Evolutionary conservation across 1,140 invertebrate species (phyloP), one percentile per base, ranked within the genome.

Genomic region (Hyphantria cunea): DNA sequence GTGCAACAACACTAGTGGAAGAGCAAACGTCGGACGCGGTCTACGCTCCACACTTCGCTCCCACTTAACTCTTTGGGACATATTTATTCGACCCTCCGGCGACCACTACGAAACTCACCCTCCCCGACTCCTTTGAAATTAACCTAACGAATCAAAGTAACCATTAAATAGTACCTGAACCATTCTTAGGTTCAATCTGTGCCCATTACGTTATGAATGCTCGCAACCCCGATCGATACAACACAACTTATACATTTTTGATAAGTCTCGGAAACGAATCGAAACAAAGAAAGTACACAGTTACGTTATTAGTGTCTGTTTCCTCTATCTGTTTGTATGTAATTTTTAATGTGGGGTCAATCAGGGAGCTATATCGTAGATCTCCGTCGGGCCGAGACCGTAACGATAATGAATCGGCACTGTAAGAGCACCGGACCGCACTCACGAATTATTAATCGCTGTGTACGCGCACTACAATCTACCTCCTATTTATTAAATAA

Each of bases 261-360:
- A 88, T 85, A 50, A 55, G 60, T 76, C 68, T 71, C 67, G 71
- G 74, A 73, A 76, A 76, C 74, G 67, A 89, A 80, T 76, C 65
- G 75, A 74, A 82, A 86, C 83, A 84, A 84, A 83, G 84, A 85
- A 86, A 84, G 66, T 72, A 76, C 67, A 69, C 67, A 54, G 65
- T 66, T 78, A 62, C 78, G 68, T 82, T 82, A 80, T 79, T 84
- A 84, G 79, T 78, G 75, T 78, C 79, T 75, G 72, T 77, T 80
- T 84, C 68, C 81, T 78, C 76, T 78, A 82, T 84, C 82, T 82
- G 78, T 85, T 85, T 83, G 83, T 87, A 80, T 84, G 86, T 91
- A 91, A 91, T 91, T 90, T 89, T 91, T 91, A 90, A 91, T 91
- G 88, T 73, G 82, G 87, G 88, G 88, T 91, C 90, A 91, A 91